Conservation (phyloP, 2,888 invertebrate genomes). For the Agrochola lota region DNA sequence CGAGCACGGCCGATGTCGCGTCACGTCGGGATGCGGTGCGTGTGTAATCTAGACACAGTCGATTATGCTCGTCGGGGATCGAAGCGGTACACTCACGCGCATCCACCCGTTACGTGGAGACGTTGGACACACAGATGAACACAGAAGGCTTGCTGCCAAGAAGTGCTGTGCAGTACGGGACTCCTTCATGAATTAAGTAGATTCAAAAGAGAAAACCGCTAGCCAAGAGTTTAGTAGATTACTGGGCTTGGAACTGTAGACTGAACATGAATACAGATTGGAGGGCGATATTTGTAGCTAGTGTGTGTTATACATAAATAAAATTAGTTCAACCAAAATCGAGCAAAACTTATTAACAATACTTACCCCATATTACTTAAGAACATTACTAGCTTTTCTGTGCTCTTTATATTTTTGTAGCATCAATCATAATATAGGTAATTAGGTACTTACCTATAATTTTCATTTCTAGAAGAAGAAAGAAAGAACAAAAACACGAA, state of each 20-base stretch:
- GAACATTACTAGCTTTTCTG: background rate
- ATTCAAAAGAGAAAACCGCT: background rate
- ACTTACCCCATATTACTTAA: background rate
- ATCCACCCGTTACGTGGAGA: conserved; percentile 79
- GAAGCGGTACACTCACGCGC: conserved; percentile 73
- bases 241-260: background rate
- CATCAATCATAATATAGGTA: background rate
- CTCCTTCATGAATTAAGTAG: background rate
- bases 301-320: background rate
- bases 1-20: conserved; percentile 72
- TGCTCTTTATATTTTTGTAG: background rate
- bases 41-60: conserved; percentile 78
- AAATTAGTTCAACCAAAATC: background rate
- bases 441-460: background rate
- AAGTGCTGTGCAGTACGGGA: background rate
- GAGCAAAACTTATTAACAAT: background rate
- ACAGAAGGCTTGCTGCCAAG: conserved; percentile 23
- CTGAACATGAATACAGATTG: background rate
- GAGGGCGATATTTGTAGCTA: background rate
- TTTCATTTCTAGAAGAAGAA: background rate
- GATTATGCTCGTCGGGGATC: conserved; percentile 68
- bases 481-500: no score
- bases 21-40: conserved; percentile 75
- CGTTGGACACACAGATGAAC: conserved; percentile 66
- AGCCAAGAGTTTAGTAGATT: background rate